Base-by-base conservation (phyloP, 2,888 invertebrate genomes). In the Drosophila vallismaia region DNA sequence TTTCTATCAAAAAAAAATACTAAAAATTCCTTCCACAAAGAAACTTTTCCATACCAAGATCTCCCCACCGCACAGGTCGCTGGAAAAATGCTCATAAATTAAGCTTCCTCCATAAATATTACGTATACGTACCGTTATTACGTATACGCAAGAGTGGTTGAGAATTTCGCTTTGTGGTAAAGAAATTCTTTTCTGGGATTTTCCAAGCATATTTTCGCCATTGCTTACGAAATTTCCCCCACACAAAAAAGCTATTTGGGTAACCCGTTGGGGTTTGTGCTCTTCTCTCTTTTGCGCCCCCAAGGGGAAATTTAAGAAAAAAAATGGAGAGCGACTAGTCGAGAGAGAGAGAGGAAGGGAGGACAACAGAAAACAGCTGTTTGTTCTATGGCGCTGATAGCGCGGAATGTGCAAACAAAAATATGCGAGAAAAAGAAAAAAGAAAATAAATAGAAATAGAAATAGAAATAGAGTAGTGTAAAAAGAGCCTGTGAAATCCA, bases 281-380 rank as follows among this genome's bases (percentile, higher is more conserved):
- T 29, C 46, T 36, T n/a, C 46, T 9, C 42, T 14, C 4, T 10
- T 38, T 19, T 19, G 19, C 33, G 28, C 4, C 12, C 31, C 44
- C 1, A 1, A 3, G 36, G 31, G 36, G 9, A 24, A 24, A 44
- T 44, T 44, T 44, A 19, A 24, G n/a, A 44, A 10, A 14, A 42
- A 42, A 28, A 28, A 64, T 45, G 29, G 36, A 54, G 28, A 53
- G 33, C 33, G 53, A 67, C 71, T 38, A 46, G 14, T 28, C 45
- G 24, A 29, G n/a, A 5, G 49, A 31, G 40, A 5, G 49, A 31
- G 40, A 24, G 52, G 2, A 2, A 6, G 67, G 55, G 31, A 64
- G 46, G 72, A 79, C 64, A 88, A 79, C 88, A 77, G 73, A 77
- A 78, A 84, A 78, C 84, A 84, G 84, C 88, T 88, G 84, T 81